Conservation (phyloP, 2,888 invertebrate species). For the Clivina fossor region DNA sequence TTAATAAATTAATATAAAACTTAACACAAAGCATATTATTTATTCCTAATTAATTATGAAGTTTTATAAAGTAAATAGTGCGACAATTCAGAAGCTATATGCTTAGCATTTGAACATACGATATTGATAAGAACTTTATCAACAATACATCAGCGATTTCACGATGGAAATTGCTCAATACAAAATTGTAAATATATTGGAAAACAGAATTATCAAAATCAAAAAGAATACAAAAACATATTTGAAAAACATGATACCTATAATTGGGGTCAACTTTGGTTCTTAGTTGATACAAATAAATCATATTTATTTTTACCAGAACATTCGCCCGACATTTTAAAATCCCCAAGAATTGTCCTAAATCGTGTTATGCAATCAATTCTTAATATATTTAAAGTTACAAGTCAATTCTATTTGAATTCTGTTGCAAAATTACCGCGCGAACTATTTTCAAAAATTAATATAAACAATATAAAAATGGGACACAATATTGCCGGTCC, state of each 20-base stretch:
- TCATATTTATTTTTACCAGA: conserved; percentile 49
- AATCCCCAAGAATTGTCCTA: conserved; percentile 46
- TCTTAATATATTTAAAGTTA: conserved; percentile 47
- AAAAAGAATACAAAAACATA: conserved; percentile 37
- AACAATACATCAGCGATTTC: conserved; percentile 44
- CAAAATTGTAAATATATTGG: too few relatives aligned
- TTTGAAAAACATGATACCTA: conserved; percentile 37
- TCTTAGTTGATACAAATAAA: conserved; percentile 51
- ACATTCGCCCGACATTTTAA: conserved; percentile 46
- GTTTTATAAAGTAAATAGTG: too few relatives aligned
- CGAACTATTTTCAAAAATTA: conserved; percentile 40
- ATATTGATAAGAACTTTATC: conserved; percentile 46
- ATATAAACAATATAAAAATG: conserved; percentile 43
- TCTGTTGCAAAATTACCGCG: too few relatives aligned
- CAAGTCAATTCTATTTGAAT: conserved; percentile 48
- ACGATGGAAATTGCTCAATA: conserved; percentile 44
- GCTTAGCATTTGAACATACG: conserved; percentile 46
- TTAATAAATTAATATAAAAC: too few relatives aligned
- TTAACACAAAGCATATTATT: too few relatives aligned
- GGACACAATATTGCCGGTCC: conserved; percentile 48
- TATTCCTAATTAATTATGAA: too few relatives aligned
- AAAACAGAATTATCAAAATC: conserved; percentile 19
- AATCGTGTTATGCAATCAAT: conserved; percentile 50
- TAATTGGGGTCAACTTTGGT: conserved; percentile 50
- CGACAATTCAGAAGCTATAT: conserved; percentile 50